These are phyloP conservation scores for Drosophila athabasca DNA, from an alignment of 1,140 invertebrate genomes.

Conservation along the genomic window DNA sequence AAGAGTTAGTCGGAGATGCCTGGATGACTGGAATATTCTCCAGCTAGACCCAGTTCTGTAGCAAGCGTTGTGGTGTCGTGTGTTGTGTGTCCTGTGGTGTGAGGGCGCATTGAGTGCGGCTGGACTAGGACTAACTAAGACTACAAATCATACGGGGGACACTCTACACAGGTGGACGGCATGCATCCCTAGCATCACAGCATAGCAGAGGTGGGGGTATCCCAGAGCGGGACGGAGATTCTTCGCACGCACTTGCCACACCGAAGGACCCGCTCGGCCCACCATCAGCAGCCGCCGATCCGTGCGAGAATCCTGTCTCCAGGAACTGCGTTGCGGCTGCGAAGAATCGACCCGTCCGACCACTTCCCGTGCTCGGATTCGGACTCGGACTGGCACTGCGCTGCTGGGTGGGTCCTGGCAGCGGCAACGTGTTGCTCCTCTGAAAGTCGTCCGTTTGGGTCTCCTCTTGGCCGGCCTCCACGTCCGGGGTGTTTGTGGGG, in stretches of 20 bases:
- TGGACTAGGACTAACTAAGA: conserved; percentile 27
- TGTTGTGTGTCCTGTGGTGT: conserved; percentile 34
- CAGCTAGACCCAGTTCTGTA: conserved; percentile 31
- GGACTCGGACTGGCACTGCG: conserved; percentile 6
- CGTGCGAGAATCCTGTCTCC: conserved; percentile 63
- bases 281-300: conserved; percentile 2
- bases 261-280: conserved; percentile 10
- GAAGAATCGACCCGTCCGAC: conserved; percentile 69
- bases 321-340: conserved; percentile 68
- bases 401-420: not conserved
- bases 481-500: conserved; percentile 40
- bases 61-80: conserved; percentile 67
- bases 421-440: conserved; percentile 29
- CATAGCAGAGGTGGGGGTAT: no score
- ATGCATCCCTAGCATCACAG: conserved; percentile 42
- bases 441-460: conserved; percentile 4
- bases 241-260: conserved; percentile 67
- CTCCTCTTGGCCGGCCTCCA: conserved; percentile 50
- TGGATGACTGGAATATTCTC: conserved; percentile 16
- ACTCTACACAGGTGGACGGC: conserved; percentile 22
- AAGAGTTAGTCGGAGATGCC: conserved; percentile 22
- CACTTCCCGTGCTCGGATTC: conserved; percentile 40
- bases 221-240: conserved; percentile 2
- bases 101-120: conserved; percentile 9
- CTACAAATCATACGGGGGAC: conserved; percentile 30